Conservation (phyloP, 1,140 invertebrate species). For the Popillia japonica region DNA sequence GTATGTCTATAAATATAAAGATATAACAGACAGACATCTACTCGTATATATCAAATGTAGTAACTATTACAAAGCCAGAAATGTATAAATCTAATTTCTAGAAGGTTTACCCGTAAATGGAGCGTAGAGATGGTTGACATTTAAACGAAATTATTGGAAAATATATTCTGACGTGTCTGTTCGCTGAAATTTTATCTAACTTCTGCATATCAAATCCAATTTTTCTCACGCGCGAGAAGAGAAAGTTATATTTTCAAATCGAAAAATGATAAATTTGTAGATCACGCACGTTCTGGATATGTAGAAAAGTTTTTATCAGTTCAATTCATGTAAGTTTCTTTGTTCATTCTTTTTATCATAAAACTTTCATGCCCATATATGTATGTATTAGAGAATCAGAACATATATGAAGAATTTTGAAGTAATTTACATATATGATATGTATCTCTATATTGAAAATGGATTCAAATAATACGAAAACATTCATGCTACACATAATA, state of each 20-base stretch:
- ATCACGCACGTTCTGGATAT: background rate
- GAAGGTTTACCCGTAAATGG: background rate
- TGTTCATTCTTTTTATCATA: constrained; percentile 8
- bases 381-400: background rate
- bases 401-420: background rate
- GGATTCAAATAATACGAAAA: too few species aligned
- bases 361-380: background rate
- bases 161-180: background rate
- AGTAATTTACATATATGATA: too few species aligned
- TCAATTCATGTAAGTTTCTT: constrained; percentile 18
- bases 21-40: too few species aligned
- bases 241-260: constrained; percentile 25
- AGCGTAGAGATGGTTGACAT: background rate
- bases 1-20: too few species aligned
- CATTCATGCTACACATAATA: too few species aligned
- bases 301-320: constrained; percentile 1
- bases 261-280: constrained; percentile 25
- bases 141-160: constrained; percentile 2
- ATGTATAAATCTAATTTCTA: background rate
- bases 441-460: too few species aligned
- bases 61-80: background rate
- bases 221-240: background rate
- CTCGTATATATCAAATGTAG: too few species aligned
- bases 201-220: constrained; percentile 22
- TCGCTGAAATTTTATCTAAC: constrained; percentile 4